Evolutionary conservation across 2,797 vertebrate genomes (phyloP), one percentile per base, ranked within the genome.

Genomic region (Paramormyrops hopkinsi): DNA sequence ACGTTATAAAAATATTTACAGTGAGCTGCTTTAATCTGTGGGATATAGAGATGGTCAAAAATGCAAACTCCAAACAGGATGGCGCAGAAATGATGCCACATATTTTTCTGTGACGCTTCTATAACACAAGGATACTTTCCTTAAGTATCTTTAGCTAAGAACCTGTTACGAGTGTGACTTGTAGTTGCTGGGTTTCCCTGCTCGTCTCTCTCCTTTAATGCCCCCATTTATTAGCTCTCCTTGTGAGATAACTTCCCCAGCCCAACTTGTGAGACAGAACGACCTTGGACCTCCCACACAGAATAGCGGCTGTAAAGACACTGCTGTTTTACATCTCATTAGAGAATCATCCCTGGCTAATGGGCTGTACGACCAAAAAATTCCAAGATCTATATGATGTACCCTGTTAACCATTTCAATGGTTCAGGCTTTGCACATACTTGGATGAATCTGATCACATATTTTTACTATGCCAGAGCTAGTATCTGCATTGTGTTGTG

Each of bases 281-380:
- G 62, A 79, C 73, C 37, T 79, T 37, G 73, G 37, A 6, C 37
- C 73, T 79, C 33, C 73, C 73, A 79, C 37, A 19, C 73, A 44
- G 73, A 79, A 14, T 44, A 79, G 4, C 4, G 33, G 17, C 73
- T 79, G 37, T 79, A 79, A 79, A 79, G 69, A 41, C 69, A 19
- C 69, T 76, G 33, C 69, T 41, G 69, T 76, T 76, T 76, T 76
- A 76, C 33, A 76, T 76, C 69, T 76, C 69, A 76, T 76, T 76
- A 41, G 33, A 76, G 69, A 76, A 44, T 79, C 73, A 7, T 79
- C 17, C 14, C 73, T 44, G 17, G 73, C 73, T 79, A 44, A 79
- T 19, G 37, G 37, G 37, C 73, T 79, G 33, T 76, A 41, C 14
- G 69, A 79, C 37, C 33, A 76, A 19, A 79, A 79, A 37, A 79